Percentiles rank a stretch among this genome's conserved stretches.
These are phyloP conservation scores for Camponotus pennsylvanicus DNA, from an alignment of 1,140 invertebrate genomes.

Conservation along the genomic window DNA sequence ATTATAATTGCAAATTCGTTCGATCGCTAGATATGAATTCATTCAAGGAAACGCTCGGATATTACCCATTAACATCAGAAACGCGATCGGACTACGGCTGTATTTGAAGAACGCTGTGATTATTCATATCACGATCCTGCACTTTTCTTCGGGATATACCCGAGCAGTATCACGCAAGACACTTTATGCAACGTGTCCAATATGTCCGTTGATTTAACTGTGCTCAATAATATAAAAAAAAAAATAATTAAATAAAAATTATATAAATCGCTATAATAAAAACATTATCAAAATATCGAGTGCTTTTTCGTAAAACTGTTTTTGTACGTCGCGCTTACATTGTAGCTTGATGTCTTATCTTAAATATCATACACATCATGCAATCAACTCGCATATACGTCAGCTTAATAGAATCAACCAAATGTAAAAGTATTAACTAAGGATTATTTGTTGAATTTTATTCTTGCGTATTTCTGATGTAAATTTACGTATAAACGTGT, in stretches of 20 bases:
- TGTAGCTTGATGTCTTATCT: not conserved
- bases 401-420: not conserved
- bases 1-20: conserved; percentile 80
- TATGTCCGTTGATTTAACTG: conserved; percentile 10
- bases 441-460: not conserved
- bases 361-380: not conserved
- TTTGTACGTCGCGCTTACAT: not conserved
- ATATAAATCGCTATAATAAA: not conserved
- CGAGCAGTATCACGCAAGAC: not conserved
- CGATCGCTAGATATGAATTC: conserved; percentile 76
- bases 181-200: not conserved
- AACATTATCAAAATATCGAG: not conserved
- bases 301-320: not conserved
- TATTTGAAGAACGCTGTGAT: conserved; percentile 59
- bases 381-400: too few relatives aligned
- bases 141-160: conserved; percentile 48
- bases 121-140: conserved; percentile 63
- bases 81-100: conserved; percentile 64
- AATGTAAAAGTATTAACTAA: not conserved
- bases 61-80: conserved; percentile 77
- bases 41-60: conserved; percentile 69
- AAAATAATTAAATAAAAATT: not conserved
- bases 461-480: not conserved
- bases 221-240: not conserved
- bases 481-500: conserved; percentile 5